Base-by-base conservation (phyloP, 1,140 invertebrate genomes). In the Drosophila willistoni region DNA sequence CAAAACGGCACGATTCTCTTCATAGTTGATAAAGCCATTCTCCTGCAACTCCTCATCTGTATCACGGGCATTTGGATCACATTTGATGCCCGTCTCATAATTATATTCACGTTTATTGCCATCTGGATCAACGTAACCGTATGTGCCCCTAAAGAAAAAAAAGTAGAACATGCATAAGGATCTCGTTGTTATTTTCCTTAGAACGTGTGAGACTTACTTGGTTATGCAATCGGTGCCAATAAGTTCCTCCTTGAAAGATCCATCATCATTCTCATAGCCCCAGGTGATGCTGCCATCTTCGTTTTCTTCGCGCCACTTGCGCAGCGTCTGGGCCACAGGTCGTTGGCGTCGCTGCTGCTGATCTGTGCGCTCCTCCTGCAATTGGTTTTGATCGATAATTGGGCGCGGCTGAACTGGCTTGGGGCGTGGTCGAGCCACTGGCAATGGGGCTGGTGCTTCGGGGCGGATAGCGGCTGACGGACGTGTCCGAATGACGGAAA, bases 101-200 rank as follows among this genome's bases (percentile, higher is more conserved):
- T 94, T 94, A 83, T 96, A 96, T 80, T 96, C 95, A 1, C 95
- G 93, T 72, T 95, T 94, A 42, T 95, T 81, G 76, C 96, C 96
- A 80, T 97, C 96, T 0, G 96, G 96, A 92, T 97, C 96, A 33
- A 96, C 93, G 92, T 97, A 97, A 33, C 96, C 96, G 80, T 97
- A 97, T 85, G 96, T 96, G 51, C 96, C 96, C 39, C 95, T 93
- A 12, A 7, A 1, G 0, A n/a, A 9, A 42, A 29, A 9, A 42
- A 29, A 13, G 1, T 47, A 55, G 13, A 5, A 25, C 13, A 33
- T 44, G 5, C 17, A 34, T 51, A 13, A 22, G 41, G 33, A 60
- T 41, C 3, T 22, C 17, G 51, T 34, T 10, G 5, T 13, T 13
- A 13, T 10, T 14, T n/a, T 41, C 1, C 7, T 17, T 7, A 29